Base-by-base conservation (phyloP, 2,888 invertebrate genomes). In the Brachyopa scutellaris region DNA sequence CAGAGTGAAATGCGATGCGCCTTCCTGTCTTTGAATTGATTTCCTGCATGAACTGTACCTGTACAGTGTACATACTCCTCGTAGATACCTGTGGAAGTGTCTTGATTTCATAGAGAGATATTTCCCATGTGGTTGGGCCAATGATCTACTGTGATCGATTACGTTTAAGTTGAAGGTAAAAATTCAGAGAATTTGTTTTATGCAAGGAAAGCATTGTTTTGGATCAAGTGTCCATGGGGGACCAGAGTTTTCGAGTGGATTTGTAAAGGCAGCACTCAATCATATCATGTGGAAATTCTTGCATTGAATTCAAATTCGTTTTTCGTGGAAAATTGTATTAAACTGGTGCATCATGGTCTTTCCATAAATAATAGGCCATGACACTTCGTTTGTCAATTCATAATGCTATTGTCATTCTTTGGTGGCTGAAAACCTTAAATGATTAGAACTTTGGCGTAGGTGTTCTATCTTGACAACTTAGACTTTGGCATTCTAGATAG, bases 1-100 rank as follows among this genome's bases (percentile, higher is more conserved):
- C 64, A 69, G 45, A 31, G 76, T 76, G 76, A 76, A 76, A 76
- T 82, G 69, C 64, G 55, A 73, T 72, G 67, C 61, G 59, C 51
- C 59, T 70, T 80, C 45, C 76, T 62, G 59, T 76, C 69, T 70
- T 59, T 80, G 51, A 59, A 45, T 70, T 59, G 62, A 76, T 74
- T 80, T 70, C 59, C 76, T 74, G 33, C 38, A 49, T 15, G 11
- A 29, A 42, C 33, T 47, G 29, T 64, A 55, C 51, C 45, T 62
- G 59, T 36, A 33, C 11, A 9, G 6, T 6, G 17, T 45, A n/a
- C 21, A 9, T 42, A n/a, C n/a, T n/a, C n/a, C n/a, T n/a, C n/a
- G n/a, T n/a, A n/a, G n/a, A n/a, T n/a, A 36, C 53, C 21, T 36
- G 36, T 36, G 3, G 8, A n/a, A 17, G 36, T 2, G 51, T 42